A percentile compares a stretch with the other conserved stretches of the same genome.
Conservation (phyloP, 2,888 invertebrate genomes). For the Oscheius sp. region DNA sequence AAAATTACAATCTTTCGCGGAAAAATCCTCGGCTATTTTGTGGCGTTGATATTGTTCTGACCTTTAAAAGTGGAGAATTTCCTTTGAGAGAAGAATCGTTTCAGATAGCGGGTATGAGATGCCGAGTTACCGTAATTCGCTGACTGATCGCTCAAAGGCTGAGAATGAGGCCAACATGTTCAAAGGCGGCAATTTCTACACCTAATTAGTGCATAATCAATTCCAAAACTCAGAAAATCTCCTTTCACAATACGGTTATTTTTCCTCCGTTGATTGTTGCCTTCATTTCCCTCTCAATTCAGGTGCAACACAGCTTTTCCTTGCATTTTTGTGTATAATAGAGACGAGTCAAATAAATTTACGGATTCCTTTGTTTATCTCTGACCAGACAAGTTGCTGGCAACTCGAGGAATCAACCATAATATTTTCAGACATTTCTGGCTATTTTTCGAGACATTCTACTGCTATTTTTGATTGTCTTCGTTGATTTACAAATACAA, state of each 20-base stretch:
- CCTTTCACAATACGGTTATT: conserved; percentile 1
- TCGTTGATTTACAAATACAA: no score
- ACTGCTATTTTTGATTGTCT: no score
- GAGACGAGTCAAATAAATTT: conserved; percentile 3
- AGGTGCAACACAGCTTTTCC: not conserved
- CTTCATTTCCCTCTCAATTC: not conserved
- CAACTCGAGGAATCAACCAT: no score
- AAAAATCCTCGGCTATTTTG: no score
- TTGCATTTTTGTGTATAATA: not conserved
- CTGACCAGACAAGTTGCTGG: no score
- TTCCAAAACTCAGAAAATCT: not conserved
- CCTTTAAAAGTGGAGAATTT: no score
- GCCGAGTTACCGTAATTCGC: conserved; percentile 17
- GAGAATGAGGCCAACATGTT: conserved; percentile 20
- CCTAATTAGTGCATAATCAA: conserved; percentile 2
- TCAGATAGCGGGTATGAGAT: conserved; percentile 24
- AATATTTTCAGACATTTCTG: no score
- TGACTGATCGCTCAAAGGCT: not conserved
- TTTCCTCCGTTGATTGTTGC: not conserved
- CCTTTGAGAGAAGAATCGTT: no score
- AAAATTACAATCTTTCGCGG: no score
- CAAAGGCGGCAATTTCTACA: conserved; percentile 14
- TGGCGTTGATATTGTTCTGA: no score
- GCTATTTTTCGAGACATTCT: no score
- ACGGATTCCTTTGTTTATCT: no score